These are phyloP conservation scores for Cynaeus angustus DNA, from an alignment of 2,888 invertebrate species.

Conservation along the genomic window DNA sequence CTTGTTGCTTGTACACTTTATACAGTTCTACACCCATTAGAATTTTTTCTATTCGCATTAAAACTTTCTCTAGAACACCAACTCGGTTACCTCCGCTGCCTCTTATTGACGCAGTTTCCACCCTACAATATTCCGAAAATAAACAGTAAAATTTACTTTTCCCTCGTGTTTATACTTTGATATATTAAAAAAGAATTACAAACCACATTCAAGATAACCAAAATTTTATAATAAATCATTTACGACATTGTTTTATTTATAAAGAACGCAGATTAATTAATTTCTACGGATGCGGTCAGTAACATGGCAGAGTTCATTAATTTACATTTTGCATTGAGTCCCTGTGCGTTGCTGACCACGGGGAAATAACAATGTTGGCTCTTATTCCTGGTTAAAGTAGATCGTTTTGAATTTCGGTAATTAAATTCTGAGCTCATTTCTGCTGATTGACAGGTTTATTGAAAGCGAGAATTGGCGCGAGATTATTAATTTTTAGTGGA, in stretches of 20 bases:
- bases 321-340: slow-evolving; percentile 46
- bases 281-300: slow-evolving; percentile 38
- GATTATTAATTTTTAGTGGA: slow-evolving; percentile 52
- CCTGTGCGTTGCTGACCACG: slow-evolving; percentile 20
- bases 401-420: slow-evolving; percentile 26
- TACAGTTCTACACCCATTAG: too few relatives aligned
- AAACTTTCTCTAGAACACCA: neutral
- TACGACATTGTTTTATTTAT: slow-evolving; percentile 25
- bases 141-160: slow-evolving; percentile 13
- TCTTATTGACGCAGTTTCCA: slow-evolving; percentile 6
- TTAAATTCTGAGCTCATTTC: neutral
- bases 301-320: slow-evolving; percentile 37
- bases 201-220: slow-evolving; percentile 15
- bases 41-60: too few relatives aligned
- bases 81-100: neutral
- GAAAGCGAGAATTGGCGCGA: slow-evolving; percentile 9
- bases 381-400: slow-evolving; percentile 21
- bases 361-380: slow-evolving; percentile 33
- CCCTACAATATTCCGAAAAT: slow-evolving; percentile 12
- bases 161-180: slow-evolving; percentile 3
- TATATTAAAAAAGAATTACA: slow-evolving; percentile 8
- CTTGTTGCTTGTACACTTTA: too few relatives aligned
- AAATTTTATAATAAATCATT: slow-evolving; percentile 42
- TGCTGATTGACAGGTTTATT: slow-evolving; percentile 2
- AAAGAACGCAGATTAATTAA: slow-evolving; percentile 34